Evolutionary conservation across 2,113 vertebrate species (phyloP).

Genomic region (Nycticebus coucang): DNA sequence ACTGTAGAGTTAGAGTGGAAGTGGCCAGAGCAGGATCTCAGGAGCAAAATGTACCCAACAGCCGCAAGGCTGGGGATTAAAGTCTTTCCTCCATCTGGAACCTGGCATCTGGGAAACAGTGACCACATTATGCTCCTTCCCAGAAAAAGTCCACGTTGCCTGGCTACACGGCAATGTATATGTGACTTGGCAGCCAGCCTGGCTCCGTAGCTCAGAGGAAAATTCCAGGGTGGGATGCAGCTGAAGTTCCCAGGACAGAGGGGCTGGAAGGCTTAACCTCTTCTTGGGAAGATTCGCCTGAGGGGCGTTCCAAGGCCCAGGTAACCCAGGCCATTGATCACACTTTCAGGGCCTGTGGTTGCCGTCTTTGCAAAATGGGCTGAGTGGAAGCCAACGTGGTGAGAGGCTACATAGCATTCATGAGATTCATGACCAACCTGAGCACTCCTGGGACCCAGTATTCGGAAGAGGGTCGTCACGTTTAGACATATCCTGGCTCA

Average conservation of each 20-base stretch:
- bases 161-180: constrained; percentile 62
- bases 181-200: constrained; percentile 66
- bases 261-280: background rate
- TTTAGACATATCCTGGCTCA: background rate
- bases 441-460: background rate
- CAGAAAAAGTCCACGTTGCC: constrained; percentile 52
- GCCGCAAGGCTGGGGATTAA: constrained; percentile 26
- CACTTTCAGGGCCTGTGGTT: background rate
- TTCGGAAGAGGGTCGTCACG: background rate
- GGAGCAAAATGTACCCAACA: constrained; percentile 21
- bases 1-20: background rate
- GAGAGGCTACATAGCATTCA: background rate
- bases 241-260: constrained; percentile 29
- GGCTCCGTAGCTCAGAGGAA: constrained; percentile 53
- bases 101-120: constrained; percentile 39
- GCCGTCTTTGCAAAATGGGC: background rate
- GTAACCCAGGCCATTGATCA: background rate
- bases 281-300: background rate
- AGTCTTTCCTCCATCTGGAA: constrained; percentile 65
- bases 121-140: constrained; percentile 66
- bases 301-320: background rate
- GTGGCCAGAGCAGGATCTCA: background rate
- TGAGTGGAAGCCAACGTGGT: rapidly evolving
- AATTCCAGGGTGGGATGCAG: constrained; percentile 68
- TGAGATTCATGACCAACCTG: rapidly evolving